Base-by-base conservation (phyloP, 2,113 vertebrate genomes). In the Bubo bubo region DNA sequence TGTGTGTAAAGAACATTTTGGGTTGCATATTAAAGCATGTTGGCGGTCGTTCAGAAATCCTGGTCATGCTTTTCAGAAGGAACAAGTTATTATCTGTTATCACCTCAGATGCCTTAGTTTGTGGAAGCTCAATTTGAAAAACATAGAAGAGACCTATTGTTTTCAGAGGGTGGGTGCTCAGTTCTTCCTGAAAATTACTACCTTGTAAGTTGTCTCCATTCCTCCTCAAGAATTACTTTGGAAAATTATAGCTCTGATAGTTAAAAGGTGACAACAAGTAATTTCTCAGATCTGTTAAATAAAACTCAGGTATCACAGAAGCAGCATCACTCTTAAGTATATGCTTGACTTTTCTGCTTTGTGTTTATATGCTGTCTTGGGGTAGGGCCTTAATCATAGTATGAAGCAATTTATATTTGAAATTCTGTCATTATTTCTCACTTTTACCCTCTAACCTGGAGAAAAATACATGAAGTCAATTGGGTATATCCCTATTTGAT, bases 221-320 rank as follows among this genome's bases (percentile, higher is more conserved):
- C 1, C 3, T 94, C 59, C 56, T 91, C 60, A 67, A 55, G 58
- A 83, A 95, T 89, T 84, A 79, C 53, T 84, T 45, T 41, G 26
- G 47, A 71, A 93, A 94, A 95, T 93, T 87, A 79, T 47, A 86
- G 56, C 52, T 76, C 37, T 71, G 52, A 30, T 82, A 60, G 59
- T 72, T 93, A 91, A 88, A 91, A 88, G 64, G 74, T 79, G 60
- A 62, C 68, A 94, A 63, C 22, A 89, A 92, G 62, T 82, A 45
- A 80, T 91, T 88, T 93, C 73, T 92, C 12, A 26, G n/a, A 71
- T 87, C 60, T 70, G 26, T 81, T 68, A 77, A 88, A 49, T 14
- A 77, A 70, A 88, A 79, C 30, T 55, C 45, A 6, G 22, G n/a
- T 62, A 88, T 55, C 49, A 60, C 21, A 81, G 50, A 80, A 75